Percentiles rank a stretch among this genome's conserved stretches.
Conservation (phyloP, 2,888 invertebrate genomes). For the Drosophila longiperda region DNA sequence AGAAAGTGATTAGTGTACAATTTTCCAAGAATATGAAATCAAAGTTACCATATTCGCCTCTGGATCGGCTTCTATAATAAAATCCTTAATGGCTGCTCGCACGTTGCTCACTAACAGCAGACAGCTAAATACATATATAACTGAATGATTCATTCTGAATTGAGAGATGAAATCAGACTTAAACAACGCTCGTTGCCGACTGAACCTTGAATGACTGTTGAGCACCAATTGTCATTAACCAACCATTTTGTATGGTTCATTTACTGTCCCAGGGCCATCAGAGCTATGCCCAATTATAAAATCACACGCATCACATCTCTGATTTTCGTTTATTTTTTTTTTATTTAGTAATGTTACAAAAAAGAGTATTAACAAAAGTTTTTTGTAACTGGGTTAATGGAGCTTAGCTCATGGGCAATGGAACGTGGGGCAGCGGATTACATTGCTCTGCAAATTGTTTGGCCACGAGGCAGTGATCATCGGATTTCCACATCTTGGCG, state of each 20-base stretch:
- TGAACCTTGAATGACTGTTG: conserved; percentile 53
- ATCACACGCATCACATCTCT: not conserved
- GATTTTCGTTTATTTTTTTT: conserved; percentile 1
- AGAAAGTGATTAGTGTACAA: too few species aligned
- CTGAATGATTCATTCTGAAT: conserved; percentile 35
- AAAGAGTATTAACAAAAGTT: not conserved
- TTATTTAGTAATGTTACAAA: not conserved
- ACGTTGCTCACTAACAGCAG: conserved; percentile 29
- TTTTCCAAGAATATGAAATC: not conserved
- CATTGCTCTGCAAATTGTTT: conserved; percentile 79
- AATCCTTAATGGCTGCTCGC: conserved; percentile 67
- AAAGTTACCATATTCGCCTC: conserved; percentile 24
- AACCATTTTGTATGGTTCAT: conserved; percentile 44
- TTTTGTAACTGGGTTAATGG: conserved; percentile 1
- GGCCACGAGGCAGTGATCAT: conserved; percentile 73
- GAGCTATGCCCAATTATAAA: not conserved
- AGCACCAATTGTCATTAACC: not conserved
- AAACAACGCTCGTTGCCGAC: conserved; percentile 23
- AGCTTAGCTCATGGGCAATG: conserved; percentile 70
- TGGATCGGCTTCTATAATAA: conserved; percentile 57
- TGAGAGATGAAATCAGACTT: not conserved
- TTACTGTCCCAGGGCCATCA: conserved; percentile 13
- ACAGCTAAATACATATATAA: conserved; percentile 17
- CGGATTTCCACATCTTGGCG: conserved; percentile 79
- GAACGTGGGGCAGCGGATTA: conserved; percentile 83